A percentile compares a stretch with the other conserved stretches of the same genome.
phyloP scores from a whole-genome alignment of 1,140 invertebrate genomes.

The Octopus bimaculoides region DNA sequence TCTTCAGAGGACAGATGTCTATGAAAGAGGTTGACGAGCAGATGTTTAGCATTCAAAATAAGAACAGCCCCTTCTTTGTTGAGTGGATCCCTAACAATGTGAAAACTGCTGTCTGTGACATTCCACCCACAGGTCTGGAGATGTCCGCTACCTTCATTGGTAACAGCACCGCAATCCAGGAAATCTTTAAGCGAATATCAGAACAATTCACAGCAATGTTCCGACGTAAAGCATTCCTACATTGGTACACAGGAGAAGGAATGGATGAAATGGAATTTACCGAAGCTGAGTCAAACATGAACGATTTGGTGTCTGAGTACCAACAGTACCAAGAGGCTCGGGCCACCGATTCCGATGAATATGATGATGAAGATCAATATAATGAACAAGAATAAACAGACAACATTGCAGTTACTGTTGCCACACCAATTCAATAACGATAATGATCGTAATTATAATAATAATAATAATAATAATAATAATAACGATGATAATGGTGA shows the following conservation, averaged over 20 bases:
- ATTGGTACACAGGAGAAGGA: conserved; percentile 73
- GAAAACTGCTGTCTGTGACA: conserved; percentile 90
- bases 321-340: too few relatives aligned
- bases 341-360: too few relatives aligned
- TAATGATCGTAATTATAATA: too few relatives aligned
- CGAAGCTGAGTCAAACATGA: conserved; percentile 70
- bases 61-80: conserved; percentile 76
- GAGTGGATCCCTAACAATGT: conserved; percentile 94
- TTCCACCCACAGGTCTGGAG: conserved; percentile 84
- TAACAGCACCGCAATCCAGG: conserved; percentile 72
- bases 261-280: conserved; percentile 83
- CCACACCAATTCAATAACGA: too few relatives aligned
- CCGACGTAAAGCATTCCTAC: conserved; percentile 73
- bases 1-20: conserved; percentile 75
- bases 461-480: too few relatives aligned
- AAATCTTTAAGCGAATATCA: conserved; percentile 74
- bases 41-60: conserved; percentile 55
- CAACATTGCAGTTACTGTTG: too few relatives aligned
- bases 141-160: conserved; percentile 83
- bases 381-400: too few relatives aligned
- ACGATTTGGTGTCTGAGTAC: conserved; percentile 57
- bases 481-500: too few relatives aligned
- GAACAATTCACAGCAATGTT: conserved; percentile 68
- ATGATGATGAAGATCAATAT: too few relatives aligned
- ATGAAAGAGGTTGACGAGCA: conserved; percentile 59